Conservation (phyloP, 2,113 vertebrate genomes). For the Benthochromis sp. region DNA sequence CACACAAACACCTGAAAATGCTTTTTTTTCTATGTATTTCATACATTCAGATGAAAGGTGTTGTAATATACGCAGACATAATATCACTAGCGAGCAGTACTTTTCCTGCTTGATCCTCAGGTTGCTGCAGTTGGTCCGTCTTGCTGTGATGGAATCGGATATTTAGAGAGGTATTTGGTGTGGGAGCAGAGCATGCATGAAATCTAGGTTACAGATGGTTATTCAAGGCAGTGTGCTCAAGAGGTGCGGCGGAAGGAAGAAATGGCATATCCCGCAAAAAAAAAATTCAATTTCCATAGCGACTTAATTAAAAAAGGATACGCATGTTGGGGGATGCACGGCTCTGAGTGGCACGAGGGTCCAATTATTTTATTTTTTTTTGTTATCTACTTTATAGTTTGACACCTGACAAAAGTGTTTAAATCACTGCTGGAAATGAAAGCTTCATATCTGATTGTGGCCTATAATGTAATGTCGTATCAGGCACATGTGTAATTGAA, state of each 20-base stretch:
- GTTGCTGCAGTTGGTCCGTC: background rate
- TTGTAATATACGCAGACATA: fast-evolving
- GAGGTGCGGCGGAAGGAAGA: background rate
- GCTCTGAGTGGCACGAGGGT: background rate
- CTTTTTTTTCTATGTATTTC: background rate
- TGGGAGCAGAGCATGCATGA: background rate
- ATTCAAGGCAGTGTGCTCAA: background rate
- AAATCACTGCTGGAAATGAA: background rate
- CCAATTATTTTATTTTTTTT: background rate
- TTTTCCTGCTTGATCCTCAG: background rate
- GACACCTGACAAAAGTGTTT: background rate
- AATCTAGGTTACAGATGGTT: background rate
- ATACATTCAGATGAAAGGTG: background rate
- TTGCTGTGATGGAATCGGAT: background rate
- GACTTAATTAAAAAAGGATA: background rate
- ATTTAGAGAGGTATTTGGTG: background rate
- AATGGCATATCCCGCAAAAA: background rate
- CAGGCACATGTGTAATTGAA: background rate
- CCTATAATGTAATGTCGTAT: background rate
- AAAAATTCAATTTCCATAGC: background rate
- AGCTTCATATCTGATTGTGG: background rate
- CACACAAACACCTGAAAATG: background rate
- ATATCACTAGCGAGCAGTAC: background rate
- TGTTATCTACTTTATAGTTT: background rate
- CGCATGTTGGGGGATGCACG: fast-evolving